Conservation (phyloP, 2,797 vertebrate species). For the Enteromius viviparus region DNA sequence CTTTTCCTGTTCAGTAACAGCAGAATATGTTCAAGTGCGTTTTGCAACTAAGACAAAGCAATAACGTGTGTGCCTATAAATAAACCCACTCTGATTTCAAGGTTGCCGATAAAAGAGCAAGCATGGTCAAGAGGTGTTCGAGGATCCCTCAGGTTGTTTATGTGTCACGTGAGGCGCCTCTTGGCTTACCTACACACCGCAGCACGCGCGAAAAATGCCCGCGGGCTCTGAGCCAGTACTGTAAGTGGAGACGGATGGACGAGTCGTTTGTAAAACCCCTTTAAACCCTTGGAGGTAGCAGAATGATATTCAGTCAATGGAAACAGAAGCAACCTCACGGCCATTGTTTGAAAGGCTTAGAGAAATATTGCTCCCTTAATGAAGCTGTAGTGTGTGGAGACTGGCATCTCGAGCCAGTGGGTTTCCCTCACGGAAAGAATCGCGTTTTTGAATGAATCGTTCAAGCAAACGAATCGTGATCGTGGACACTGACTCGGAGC, state of each 20-base stretch:
- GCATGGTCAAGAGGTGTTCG: slow-evolving; percentile 16
- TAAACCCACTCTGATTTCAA: background rate
- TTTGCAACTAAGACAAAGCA: background rate
- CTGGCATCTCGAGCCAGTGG: background rate
- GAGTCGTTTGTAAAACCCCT: slow-evolving; percentile 19
- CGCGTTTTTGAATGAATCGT: slow-evolving; percentile 1
- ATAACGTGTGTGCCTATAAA: background rate
- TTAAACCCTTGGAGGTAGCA: slow-evolving; percentile 6
- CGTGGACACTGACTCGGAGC: background rate
- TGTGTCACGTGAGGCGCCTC: slow-evolving; percentile 20
- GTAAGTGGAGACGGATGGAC: slow-evolving; percentile 33
- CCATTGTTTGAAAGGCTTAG: background rate
- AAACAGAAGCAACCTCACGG: slow-evolving; percentile 9
- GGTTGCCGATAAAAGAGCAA: background rate
- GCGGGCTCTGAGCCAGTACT: slow-evolving; percentile 23
- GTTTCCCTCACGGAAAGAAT: background rate
- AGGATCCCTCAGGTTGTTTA: slow-evolving; percentile 32
- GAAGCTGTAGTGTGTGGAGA: background rate
- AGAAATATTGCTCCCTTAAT: background rate
- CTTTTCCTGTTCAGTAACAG: background rate
- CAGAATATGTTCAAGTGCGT: background rate
- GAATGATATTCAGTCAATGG: slow-evolving; percentile 16
- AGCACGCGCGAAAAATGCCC: slow-evolving; percentile 40
- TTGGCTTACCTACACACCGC: slow-evolving; percentile 39
- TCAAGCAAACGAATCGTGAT: background rate